These are phyloP conservation scores for Lindbergichthys nudifrons DNA, from an alignment of 2,797 vertebrate genomes.

Conservation along the genomic window DNA sequence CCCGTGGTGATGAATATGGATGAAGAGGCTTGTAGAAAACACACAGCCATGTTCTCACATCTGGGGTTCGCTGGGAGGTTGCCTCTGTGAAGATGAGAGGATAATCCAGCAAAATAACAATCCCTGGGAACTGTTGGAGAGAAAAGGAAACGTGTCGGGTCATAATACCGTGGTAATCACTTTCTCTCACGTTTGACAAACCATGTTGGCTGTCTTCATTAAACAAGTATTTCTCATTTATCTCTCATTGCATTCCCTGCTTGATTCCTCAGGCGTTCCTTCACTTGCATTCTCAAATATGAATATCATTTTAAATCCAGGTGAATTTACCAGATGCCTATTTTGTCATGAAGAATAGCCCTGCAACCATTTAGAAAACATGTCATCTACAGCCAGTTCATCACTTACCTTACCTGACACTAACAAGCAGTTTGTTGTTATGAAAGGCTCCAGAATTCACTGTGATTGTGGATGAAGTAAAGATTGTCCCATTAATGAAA, in stretches of 20 bases:
- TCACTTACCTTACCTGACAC: slow-evolving; percentile 49
- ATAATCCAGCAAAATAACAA: slow-evolving; percentile 33
- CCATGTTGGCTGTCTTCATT: background rate
- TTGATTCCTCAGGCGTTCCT: background rate
- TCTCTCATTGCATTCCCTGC: background rate
- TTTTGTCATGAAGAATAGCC: slow-evolving; percentile 12
- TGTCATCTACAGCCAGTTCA: too few relatives aligned
- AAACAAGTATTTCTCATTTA: slow-evolving; percentile 1
- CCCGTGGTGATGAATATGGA: slow-evolving; percentile 56
- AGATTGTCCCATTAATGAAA: slow-evolving; percentile 55
- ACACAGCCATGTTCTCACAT: slow-evolving; percentile 30
- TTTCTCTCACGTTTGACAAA: slow-evolving; percentile 7
- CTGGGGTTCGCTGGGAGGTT: slow-evolving; percentile 32
- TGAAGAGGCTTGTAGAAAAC: slow-evolving; percentile 32
- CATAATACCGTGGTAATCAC: background rate
- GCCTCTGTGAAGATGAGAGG: slow-evolving; percentile 41
- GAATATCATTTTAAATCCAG: slow-evolving; percentile 22
- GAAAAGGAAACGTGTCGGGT: slow-evolving; percentile 8
- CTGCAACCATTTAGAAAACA: slow-evolving; percentile 5
- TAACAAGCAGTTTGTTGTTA: slow-evolving; percentile 26
- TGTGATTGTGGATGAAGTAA: slow-evolving; percentile 35
- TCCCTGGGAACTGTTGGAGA: background rate
- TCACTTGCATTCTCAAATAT: background rate
- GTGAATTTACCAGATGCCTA: slow-evolving; percentile 53
- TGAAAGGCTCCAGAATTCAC: slow-evolving; percentile 25